Percentiles rank a stretch among this genome's conserved stretches.
phyloP scores from a whole-genome alignment of 2,888 invertebrate genomes.

The Dicranocentrus wangi region DNA sequence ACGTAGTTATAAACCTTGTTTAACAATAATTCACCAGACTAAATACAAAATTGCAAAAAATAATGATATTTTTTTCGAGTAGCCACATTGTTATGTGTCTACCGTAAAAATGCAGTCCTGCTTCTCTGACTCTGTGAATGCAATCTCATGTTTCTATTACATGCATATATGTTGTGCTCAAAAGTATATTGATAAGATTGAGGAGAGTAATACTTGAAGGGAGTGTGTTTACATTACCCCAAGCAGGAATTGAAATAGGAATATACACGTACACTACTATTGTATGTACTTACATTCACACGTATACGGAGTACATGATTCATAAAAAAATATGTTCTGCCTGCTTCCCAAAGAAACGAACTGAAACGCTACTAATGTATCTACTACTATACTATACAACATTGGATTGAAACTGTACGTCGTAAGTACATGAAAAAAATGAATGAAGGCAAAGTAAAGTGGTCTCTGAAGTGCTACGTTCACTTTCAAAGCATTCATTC shows the following conservation, averaged over 20 bases:
- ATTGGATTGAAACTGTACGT: neutral
- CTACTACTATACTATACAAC: too few relatives aligned
- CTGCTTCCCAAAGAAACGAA: slow-evolving; percentile 27
- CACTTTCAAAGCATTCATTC: slow-evolving; percentile 60
- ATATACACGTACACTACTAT: neutral
- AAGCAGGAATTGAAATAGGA: neutral
- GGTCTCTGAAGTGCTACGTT: slow-evolving; percentile 36
- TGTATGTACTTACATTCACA: too few relatives aligned
- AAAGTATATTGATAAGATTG: slow-evolving; percentile 2
- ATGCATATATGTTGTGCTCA: slow-evolving; percentile 14
- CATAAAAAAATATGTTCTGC: slow-evolving; percentile 34
- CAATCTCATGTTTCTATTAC: neutral
- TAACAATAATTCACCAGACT: slow-evolving; percentile 46
- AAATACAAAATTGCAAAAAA: slow-evolving; percentile 39
- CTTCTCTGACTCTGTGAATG: neutral
- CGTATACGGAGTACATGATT: too few relatives aligned
- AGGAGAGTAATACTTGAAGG: neutral
- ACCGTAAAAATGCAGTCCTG: slow-evolving; percentile 20
- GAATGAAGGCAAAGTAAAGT: slow-evolving; percentile 51
- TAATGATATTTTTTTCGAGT: slow-evolving; percentile 39
- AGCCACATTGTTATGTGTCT: slow-evolving; percentile 22
- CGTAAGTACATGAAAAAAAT: slow-evolving; percentile 38
- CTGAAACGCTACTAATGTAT: slow-evolving; percentile 26
- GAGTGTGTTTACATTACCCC: neutral
- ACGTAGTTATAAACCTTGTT: slow-evolving; percentile 56